phyloP scores from a whole-genome alignment of 1,140 invertebrate species.

The Colletes gigas region DNA sequence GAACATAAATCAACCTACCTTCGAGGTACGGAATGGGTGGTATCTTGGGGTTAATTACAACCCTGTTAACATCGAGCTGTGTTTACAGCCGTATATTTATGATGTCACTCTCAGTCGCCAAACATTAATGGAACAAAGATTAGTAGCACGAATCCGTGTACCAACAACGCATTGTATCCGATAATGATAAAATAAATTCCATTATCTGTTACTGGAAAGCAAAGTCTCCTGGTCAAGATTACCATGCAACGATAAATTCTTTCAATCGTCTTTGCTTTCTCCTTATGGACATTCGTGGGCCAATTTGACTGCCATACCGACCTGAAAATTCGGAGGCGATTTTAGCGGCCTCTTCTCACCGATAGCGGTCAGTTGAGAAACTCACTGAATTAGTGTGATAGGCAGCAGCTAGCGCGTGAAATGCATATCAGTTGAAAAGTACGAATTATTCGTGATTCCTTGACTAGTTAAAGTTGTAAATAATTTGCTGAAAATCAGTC shows the following conservation, averaged over 20 bases:
- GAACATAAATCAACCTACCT: conserved; percentile 27
- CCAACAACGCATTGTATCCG: neutral
- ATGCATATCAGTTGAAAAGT: no score
- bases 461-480: no score
- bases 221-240: neutral
- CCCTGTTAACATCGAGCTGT: neutral
- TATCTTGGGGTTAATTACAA: conserved; percentile 31
- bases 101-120: neutral
- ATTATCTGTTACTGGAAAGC: conserved; percentile 1
- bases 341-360: no score
- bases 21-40: neutral
- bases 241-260: neutral
- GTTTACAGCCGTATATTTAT: conserved; percentile 5
- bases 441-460: no score
- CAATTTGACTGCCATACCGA: no score
- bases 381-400: no score
- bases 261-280: no score
- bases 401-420: no score
- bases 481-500: no score
- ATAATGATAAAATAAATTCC: neutral
- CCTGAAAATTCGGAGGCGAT: no score
- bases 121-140: conserved; percentile 1
- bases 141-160: neutral
- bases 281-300: no score
- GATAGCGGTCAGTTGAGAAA: no score